Base-by-base conservation (phyloP, 2,888 invertebrate genomes). In the Hirudinaria manillensis region DNA sequence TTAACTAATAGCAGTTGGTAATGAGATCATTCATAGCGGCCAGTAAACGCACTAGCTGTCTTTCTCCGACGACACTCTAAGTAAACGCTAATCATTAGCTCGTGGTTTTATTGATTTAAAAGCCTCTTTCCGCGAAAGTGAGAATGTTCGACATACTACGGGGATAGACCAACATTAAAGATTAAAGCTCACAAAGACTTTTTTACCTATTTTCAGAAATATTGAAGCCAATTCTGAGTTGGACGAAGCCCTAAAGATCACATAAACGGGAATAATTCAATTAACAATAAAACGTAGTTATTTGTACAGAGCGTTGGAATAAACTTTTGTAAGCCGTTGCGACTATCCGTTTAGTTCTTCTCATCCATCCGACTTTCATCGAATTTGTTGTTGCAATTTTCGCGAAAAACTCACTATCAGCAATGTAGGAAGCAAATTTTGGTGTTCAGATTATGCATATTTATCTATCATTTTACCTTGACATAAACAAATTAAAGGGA, bases 341-440 rank as follows among this genome's bases (percentile, higher is more conserved):
- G 10, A 7, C 4, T 27, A 27, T 61, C n/a, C 19, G n/a, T 61
- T 61, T 61, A 61, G 61, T 61, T 61, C 61, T 6, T 61, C 45
- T 45, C 61, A 61, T 61, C 61, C 61, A 61, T 61, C 61, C 61
- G n/a, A 27, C 24, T 29, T 61, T 61, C n/a, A 6, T 61, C 29
- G 10, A 61, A 61, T n/a, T 61, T 19, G 24, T 61, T 61, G 29
- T 61, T 61, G 61, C 61, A 29, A n/a, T 61, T 61, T 61, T 19
- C n/a, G 7, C 1, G 13, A 27, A 29, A n/a, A 61, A 27, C 24
- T 61, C 61, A 16, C 61, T 24, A 27, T 61, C 61, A 29, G 61
- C 6, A 61, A 61, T 61, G 61, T 61, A 27, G 24, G 1, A 61
- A 61, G 61, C 61, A 61, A 61, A 61, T 61, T 56, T 61, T 29